Conservation (phyloP, 2,888 invertebrate genomes). For the Strigamia transsilvanica region DNA sequence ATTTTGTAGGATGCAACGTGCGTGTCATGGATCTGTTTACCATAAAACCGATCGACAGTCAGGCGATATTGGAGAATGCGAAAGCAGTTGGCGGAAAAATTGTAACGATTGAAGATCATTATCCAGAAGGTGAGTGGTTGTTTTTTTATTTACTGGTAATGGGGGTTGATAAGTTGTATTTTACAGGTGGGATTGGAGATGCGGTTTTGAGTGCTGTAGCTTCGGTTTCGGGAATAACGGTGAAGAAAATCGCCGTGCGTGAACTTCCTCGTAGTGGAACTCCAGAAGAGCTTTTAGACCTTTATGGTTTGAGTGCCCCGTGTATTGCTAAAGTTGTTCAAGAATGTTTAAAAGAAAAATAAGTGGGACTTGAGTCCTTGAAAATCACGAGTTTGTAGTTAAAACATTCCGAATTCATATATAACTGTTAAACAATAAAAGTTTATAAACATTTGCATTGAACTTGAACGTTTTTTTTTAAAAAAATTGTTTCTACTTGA, state of each 20-base stretch:
- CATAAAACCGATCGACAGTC: conserved; percentile 90
- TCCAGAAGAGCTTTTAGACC: conserved; percentile 82
- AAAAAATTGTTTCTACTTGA: too few relatives aligned
- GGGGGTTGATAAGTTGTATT: not conserved
- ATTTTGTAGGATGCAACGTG: conserved; percentile 69
- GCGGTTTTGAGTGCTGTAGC: conserved; percentile 87
- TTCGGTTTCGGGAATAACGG: conserved; percentile 73
- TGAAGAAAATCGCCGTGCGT: conserved; percentile 81
- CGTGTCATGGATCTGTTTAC: conserved; percentile 96
- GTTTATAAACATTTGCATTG: too few relatives aligned
- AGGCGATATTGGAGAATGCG: conserved; percentile 78
- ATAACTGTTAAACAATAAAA: not conserved
- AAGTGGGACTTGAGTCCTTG: not conserved
- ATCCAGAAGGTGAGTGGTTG: conserved; percentile 76
- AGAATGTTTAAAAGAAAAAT: conserved; percentile 63
- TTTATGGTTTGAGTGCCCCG: conserved; percentile 86
- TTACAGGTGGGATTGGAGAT: conserved; percentile 90
- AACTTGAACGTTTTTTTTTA: too few relatives aligned
- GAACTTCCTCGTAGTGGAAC: conserved; percentile 93
- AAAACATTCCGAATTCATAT: conserved; percentile 13
- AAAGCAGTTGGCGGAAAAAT: conserved; percentile 80
- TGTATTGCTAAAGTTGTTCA: conserved; percentile 78
- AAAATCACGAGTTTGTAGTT: not conserved
- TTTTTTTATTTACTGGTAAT: not conserved
- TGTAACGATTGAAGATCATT: conserved; percentile 97